Conservation (phyloP, 2,797 vertebrate species). For the Anabacerthia variegaticeps region DNA sequence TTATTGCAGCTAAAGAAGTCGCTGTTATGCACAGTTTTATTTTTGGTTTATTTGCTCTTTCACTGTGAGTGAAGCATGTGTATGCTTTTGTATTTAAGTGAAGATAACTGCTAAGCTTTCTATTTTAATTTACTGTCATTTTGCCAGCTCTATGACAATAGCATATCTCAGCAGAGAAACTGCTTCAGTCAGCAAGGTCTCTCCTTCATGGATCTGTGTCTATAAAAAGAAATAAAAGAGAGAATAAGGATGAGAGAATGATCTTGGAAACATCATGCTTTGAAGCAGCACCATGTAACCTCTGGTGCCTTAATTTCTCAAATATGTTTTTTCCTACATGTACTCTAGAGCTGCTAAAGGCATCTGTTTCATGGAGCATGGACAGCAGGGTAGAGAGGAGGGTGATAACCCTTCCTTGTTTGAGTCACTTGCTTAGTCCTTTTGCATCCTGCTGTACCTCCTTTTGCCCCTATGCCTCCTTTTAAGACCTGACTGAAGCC, state of each 20-base stretch:
- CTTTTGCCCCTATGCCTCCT: neutral
- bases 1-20: neutral
- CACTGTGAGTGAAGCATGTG: neutral
- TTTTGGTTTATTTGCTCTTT: neutral
- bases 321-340: neutral
- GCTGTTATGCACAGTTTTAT: neutral
- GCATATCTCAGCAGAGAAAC: neutral
- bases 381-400: neutral
- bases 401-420: neutral
- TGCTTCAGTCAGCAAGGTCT: slow-evolving; percentile 6
- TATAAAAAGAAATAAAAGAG: neutral
- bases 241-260: neutral
- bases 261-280: neutral
- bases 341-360: neutral
- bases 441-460: neutral
- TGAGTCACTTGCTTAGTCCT: neutral
- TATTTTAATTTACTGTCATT: neutral
- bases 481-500: neutral
- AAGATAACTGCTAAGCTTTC: neutral
- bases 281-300: neutral
- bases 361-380: neutral
- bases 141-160: neutral
- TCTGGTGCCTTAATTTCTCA: neutral
- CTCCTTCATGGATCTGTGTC: neutral
- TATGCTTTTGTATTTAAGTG: neutral